Evolutionary conservation across 2,797 vertebrate genomes (phyloP).

Genomic region (Peromyscus aztecus): DNA sequence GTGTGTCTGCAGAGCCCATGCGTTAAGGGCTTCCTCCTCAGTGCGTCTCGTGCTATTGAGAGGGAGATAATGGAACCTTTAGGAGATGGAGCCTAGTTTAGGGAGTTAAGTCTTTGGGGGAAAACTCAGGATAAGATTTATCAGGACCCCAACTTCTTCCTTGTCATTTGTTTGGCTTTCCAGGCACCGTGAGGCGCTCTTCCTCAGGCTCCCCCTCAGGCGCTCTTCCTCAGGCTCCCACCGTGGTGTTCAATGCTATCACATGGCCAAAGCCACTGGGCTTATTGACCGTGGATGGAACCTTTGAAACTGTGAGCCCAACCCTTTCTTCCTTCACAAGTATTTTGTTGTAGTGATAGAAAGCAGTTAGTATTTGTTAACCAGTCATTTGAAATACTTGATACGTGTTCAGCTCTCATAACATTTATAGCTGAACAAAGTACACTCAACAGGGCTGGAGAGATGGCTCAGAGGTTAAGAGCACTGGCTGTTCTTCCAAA

Average conservation of each 20-base stretch:
- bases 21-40: neutral
- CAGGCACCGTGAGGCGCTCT: too few relatives aligned
- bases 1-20: neutral
- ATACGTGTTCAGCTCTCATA: conserved; percentile 41
- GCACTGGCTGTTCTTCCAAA: too few relatives aligned
- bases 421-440: neutral
- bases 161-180: neutral
- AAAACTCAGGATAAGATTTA: too few relatives aligned
- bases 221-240: too few relatives aligned
- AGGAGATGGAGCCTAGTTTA: neutral
- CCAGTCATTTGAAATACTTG: conserved; percentile 46
- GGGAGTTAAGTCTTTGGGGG: neutral
- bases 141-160: neutral
- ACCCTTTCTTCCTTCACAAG: neutral
- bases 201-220: too few relatives aligned
- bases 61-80: neutral
- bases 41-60: neutral
- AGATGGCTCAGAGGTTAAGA: too few relatives aligned
- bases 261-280: neutral
- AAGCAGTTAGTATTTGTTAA: neutral
- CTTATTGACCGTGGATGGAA: neutral
- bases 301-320: neutral
- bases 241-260: too few relatives aligned
- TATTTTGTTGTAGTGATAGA: neutral
- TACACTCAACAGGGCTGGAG: neutral